These are phyloP conservation scores for Callyntrura sp. DNA, from an alignment of 2,888 invertebrate species.

Conservation along the genomic window DNA sequence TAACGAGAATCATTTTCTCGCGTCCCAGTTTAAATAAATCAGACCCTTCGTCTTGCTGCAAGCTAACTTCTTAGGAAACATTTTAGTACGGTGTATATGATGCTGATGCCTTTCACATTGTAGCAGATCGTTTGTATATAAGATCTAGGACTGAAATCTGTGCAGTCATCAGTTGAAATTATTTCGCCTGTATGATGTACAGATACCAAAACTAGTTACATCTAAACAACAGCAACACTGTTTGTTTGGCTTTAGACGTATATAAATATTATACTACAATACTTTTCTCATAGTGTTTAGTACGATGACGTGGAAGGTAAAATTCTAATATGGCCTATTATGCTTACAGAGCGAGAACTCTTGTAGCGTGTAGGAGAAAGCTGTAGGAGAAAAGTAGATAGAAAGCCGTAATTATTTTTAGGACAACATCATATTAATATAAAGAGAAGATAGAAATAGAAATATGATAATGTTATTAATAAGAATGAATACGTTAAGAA, in stretches of 20 bases:
- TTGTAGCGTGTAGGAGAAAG: neutral
- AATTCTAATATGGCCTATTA: neutral
- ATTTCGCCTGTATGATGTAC: neutral
- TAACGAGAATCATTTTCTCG: neutral
- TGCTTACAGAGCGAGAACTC: neutral
- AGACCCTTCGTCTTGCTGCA: neutral
- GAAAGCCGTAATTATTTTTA: neutral
- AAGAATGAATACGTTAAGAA: neutral
- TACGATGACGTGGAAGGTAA: neutral
- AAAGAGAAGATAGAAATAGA: neutral
- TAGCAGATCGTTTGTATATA: conserved; percentile 1
- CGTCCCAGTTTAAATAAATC: neutral
- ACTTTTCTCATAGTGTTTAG: neutral
- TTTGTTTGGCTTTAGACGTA: neutral
- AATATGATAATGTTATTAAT: neutral
- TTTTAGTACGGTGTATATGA: neutral
- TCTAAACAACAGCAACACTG: neutral
- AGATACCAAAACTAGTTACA: neutral
- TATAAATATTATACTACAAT: neutral
- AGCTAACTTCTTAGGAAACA: neutral
- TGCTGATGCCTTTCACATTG: conserved; percentile 17
- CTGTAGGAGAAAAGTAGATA: neutral
- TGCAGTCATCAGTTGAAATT: conserved; percentile 5
- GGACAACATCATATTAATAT: neutral
- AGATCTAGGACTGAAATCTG: conserved; percentile 7